Evolutionary conservation across 2,888 invertebrate species (phyloP).

Genomic region (Chrysotoxum bicinctum): DNA sequence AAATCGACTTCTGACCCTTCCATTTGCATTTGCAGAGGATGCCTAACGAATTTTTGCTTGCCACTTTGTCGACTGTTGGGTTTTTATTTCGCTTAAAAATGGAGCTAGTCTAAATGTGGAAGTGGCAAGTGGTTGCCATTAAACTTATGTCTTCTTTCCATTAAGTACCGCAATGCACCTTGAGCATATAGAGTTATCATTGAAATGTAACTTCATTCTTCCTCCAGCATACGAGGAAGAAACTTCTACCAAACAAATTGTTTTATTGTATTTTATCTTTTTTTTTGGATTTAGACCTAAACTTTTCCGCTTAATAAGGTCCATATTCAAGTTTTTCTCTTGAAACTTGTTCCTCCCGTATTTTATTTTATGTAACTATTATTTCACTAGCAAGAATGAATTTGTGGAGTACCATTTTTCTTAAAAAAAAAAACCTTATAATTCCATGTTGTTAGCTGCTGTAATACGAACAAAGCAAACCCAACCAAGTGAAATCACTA

Average conservation of each 20-base stretch:
- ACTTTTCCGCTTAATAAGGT: neutral
- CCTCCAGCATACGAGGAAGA: neutral
- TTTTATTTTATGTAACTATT: neutral
- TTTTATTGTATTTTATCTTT: too few relatives aligned
- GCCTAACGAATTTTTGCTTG: too few relatives aligned
- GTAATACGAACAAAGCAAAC: slow-evolving; percentile 7
- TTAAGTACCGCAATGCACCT: too few relatives aligned
- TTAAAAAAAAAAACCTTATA: neutral
- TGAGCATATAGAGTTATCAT: too few relatives aligned
- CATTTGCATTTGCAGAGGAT: too few relatives aligned
- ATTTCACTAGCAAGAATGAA: neutral
- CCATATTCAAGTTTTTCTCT: neutral
- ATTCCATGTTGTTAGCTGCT: neutral
- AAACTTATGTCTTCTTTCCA: too few relatives aligned
- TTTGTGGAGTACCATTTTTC: neutral
- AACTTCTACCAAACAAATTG: neutral
- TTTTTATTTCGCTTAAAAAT: too few relatives aligned
- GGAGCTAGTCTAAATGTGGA: too few relatives aligned
- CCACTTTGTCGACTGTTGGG: too few relatives aligned
- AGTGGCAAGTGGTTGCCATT: too few relatives aligned
- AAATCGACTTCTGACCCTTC: too few relatives aligned
- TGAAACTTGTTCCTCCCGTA: neutral
- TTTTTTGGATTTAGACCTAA: neutral
- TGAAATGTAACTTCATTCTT: neutral
- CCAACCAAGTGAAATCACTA: slow-evolving; percentile 43